Base-by-base conservation (phyloP, 2,113 vertebrate genomes). In the Paradisaea rubra region DNA sequence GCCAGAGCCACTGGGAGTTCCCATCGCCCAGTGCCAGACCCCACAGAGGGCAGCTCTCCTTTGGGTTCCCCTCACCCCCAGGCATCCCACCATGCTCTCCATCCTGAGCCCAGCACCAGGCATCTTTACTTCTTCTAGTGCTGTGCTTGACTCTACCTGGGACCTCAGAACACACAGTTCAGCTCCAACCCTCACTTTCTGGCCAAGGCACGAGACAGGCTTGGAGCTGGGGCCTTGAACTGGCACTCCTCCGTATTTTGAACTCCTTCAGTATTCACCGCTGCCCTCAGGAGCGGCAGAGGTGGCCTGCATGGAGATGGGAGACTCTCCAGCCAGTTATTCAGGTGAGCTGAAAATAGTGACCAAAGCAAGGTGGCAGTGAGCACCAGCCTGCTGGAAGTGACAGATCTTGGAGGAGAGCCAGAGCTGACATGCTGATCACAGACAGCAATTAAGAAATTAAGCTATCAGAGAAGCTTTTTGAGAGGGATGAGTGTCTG, bases 371-470 rank as follows among this genome's bases (percentile, higher is more conserved):
- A 78, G 60, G 89, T 78, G 68, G 69, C 15, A 57, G 59, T n/a
- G 39, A 85, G 87, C 54, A 63, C 17, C 2, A 1, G 72, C n/a
- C 88, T 95, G 91, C 89, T 95, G 31, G 60, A 91, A 88, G 53
- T 49, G 76, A 86, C 85, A 88, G 18, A n/a, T 30, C 56, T 42
- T 95, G 94, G 94, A 91, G 30, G 20, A 94, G 20, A 71, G 94
- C 85, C 93, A 94, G 87, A 70, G 47, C 66, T 89, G 94, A 91
- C 94, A 95, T 94, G 87, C 89, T 77, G 87, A 93, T 94, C 91
- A 39, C 78, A 87, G 89, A 70, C 64, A 95, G 93, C 89, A 93
- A 96, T 92, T 96, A 97, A 86, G 94, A 94, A 92, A 95, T 96
- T 71, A 94, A 97, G 94, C 86, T 79, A 86, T 95, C 91, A 95